A percentile compares a stretch with the other conserved stretches of the same genome.
These are phyloP conservation scores for Tokudaia tokunoshimensis DNA, from an alignment of 2,797 vertebrate genomes.

Conservation along the genomic window DNA sequence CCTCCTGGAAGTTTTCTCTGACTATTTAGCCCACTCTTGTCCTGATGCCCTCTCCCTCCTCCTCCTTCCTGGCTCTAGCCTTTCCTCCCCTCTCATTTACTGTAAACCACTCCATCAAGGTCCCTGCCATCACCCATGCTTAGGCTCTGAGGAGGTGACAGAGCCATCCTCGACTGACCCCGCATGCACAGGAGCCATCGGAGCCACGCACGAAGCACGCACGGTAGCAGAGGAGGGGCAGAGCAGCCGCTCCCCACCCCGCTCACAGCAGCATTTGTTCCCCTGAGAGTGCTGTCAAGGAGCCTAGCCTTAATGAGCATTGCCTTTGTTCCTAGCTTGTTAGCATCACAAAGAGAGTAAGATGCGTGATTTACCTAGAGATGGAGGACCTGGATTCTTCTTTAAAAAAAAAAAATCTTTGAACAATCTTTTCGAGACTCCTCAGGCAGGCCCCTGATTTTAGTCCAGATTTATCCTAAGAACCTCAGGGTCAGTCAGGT, in stretches of 20 bases:
- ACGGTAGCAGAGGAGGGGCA: not conserved
- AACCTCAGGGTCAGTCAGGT: fast-evolving
- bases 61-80: not conserved
- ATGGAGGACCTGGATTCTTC: not conserved
- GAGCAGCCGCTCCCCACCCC: not conserved
- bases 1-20: conserved; percentile 46
- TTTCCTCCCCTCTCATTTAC: not conserved
- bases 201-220: too few species aligned
- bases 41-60: not conserved
- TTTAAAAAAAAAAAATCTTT: not conserved
- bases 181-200: not conserved
- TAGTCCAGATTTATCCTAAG: not conserved
- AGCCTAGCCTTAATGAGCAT: not conserved
- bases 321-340: not conserved
- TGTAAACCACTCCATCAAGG: not conserved
- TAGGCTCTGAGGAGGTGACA: not conserved
- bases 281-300: not conserved
- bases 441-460: not conserved
- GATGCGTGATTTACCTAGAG: not conserved
- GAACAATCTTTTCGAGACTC: not conserved
- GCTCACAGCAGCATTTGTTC: not conserved
- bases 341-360: not conserved
- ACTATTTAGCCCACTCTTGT: not conserved
- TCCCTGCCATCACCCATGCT: not conserved
- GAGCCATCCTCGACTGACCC: not conserved